Base-by-base conservation (phyloP, 2,888 invertebrate genomes). In the Brachycybe producta region DNA sequence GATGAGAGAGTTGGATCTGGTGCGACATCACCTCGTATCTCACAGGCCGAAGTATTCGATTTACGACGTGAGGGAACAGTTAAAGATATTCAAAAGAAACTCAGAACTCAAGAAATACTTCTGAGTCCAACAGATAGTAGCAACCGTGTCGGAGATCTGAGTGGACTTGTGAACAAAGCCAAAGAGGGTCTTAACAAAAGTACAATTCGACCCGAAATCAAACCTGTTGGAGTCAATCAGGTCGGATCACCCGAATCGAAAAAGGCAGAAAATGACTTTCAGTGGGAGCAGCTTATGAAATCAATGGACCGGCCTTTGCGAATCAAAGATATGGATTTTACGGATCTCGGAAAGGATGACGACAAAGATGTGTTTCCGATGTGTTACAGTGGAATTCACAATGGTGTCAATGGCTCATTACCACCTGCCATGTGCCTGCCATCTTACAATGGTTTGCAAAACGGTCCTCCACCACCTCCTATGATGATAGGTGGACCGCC, bases 311-410 rank as follows among this genome's bases (percentile, higher is more conserved):
- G 86, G 55, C 80, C 83, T 55, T 79, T 84, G 56, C 75, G 91
- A 42, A 72, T 76, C 55, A 91, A 94, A 66, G 95, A 97, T 69
- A 75, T 97, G 62, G 97, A 98, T 69, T 98, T 98, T 68, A 90
- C 90, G 11, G 95, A 97, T 68, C 73, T 98, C 48, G 78, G 77
- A 45, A 79, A 79, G 30, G 87, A 86, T 49, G 92, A 95, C 57
- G 95, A 95, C 64, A 78, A 80, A 50, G 86, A 87, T 62, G 73
- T 81, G 52, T 65, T 83, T 1, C 74, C 78, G 8, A 74, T 77
- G 4, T 72, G 77, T 7, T 68, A 76, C 2, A 75, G 75, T 32
- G 80, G 79, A 11, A 75, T 81, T 13, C 53, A 48, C 2, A 52
- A 56, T 30, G 57, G 62, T 60, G 54, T 62, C 60, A 56, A 55